A percentile compares a stretch with the other conserved stretches of the same genome.
Evolutionary conservation across 2,888 invertebrate genomes (phyloP).

Genomic region (Pandemis corylana): DNA sequence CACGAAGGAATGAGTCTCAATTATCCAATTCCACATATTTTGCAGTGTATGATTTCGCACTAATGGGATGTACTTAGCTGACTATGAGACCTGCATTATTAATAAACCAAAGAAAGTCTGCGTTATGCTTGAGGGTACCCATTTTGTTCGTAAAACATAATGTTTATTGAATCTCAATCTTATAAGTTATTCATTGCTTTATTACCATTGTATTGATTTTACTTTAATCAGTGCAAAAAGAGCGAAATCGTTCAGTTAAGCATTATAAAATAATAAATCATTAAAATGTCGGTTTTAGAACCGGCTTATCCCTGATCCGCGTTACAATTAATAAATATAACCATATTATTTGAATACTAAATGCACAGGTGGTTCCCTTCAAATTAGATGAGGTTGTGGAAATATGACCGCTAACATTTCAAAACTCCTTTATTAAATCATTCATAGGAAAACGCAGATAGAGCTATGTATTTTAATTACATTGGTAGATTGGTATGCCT

Average conservation of each 20-base stretch:
- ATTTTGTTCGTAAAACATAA: neutral
- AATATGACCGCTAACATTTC: too few species aligned
- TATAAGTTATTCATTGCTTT: constrained; percentile 3
- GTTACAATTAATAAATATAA: too few species aligned
- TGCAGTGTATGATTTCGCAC: constrained; percentile 27
- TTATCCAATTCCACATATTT: constrained; percentile 35
- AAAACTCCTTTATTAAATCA: too few species aligned
- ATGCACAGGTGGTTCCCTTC: too few species aligned
- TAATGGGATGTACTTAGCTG: constrained; percentile 23
- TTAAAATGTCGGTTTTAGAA: too few species aligned
- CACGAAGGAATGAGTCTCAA: constrained; percentile 13
- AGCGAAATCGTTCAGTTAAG: neutral
- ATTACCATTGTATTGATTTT: neutral
- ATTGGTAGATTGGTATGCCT: too few species aligned
- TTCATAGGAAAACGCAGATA: too few species aligned
- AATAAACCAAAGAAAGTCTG: constrained; percentile 13
- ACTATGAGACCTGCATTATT: constrained; percentile 25
- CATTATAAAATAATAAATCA: too few species aligned
- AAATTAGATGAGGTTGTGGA: too few species aligned
- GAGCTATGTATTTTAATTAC: too few species aligned
- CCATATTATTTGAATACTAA: too few species aligned
- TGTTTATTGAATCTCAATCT: neutral
- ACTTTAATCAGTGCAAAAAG: neutral
- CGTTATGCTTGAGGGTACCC: constrained; percentile 1
- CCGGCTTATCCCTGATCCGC: too few species aligned